phyloP scores from a whole-genome alignment of 2,888 invertebrate genomes.

The Tinea semifulvella region DNA sequence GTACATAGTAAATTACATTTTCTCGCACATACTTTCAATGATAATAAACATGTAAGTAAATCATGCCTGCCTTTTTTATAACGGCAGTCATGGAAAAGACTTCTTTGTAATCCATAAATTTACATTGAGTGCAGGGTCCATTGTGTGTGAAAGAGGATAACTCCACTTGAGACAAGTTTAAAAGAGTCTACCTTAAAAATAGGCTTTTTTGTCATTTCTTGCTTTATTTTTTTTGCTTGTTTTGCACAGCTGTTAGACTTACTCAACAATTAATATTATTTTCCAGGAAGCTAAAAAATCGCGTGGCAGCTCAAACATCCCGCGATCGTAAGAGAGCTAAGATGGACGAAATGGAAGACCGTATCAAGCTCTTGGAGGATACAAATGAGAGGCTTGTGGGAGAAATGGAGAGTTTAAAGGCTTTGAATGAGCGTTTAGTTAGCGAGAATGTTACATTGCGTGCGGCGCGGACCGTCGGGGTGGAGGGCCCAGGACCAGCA shows the following conservation, averaged over 20 bases:
- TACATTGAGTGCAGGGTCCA: too few relatives aligned
- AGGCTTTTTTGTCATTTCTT: too few relatives aligned
- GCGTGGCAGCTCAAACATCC: slow-evolving; percentile 97
- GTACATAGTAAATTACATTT: too few relatives aligned
- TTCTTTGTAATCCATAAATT: too few relatives aligned
- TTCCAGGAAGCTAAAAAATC: slow-evolving; percentile 89
- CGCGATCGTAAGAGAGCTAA: slow-evolving; percentile 95
- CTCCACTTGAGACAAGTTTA: too few relatives aligned
- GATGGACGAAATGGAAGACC: slow-evolving; percentile 87
- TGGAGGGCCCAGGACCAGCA: slow-evolving; percentile 78
- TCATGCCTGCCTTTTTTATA: too few relatives aligned
- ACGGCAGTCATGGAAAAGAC: too few relatives aligned
- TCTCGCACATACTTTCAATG: too few relatives aligned
- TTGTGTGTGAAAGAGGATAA: too few relatives aligned
- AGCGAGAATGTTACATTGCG: slow-evolving; percentile 71
- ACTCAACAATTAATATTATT: slow-evolving; percentile 19
- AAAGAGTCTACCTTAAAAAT: too few relatives aligned
- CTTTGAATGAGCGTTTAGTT: slow-evolving; percentile 73
- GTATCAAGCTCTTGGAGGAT: slow-evolving; percentile 69
- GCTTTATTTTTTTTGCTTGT: too few relatives aligned
- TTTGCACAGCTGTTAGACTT: slow-evolving; percentile 2
- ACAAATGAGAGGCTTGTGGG: slow-evolving; percentile 70
- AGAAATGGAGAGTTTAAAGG: slow-evolving; percentile 73
- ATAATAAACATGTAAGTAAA: too few relatives aligned
- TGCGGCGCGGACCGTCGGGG: slow-evolving; percentile 68